Evolutionary conservation across 2,797 vertebrate species (phyloP), one percentile per base, ranked within the genome.

Genomic region (Pteropus rufus): DNA sequence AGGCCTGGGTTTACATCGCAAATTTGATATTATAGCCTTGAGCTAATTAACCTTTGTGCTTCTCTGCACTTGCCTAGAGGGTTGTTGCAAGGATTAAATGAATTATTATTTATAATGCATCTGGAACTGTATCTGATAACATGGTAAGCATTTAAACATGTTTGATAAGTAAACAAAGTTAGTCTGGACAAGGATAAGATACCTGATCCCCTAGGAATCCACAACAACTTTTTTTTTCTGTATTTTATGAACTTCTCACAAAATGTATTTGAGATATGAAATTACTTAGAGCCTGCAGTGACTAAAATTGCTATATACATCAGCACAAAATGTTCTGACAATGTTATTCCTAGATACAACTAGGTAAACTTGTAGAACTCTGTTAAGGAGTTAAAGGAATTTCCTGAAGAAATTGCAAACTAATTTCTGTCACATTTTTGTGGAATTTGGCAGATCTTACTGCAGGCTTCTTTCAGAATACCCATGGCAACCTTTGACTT

Each of bases 261-360:
- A 82, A 49, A 56, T 58, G 0, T 87, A 70, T 92, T 92, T 96
- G 56, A 89, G 46, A 91, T 64, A 60, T 3, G 7, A 95, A 93
- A 96, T 94, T 83, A 79, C 69, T 31, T 67, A 80, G 81, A 72
- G 24, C 44, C 77, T 85, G 34, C 62, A 89, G 70, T 86, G 91
- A 96, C 80, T 92, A 77, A 96, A 97, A 96, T 96, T 96, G 95
- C 91, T 84, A 8, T 62, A 54, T 89, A 60, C 0, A 6, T 96
- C 49, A 72, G 88, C 49, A 95, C 65, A 95, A 80, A 95, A 86
- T 69, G 15, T 94, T 95, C 93, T 75, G 56, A 75, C 46, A 91
- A 75, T 36, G 79, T 93, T 94, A 69, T 95, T 95, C 52, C 82
- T 88, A 69, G 83, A 64, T 91, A 89, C 54, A 94, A 79, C 64